Evolutionary conservation across 2,797 vertebrate genomes (phyloP).

Genomic region (Rhinoraja longicauda): DNA sequence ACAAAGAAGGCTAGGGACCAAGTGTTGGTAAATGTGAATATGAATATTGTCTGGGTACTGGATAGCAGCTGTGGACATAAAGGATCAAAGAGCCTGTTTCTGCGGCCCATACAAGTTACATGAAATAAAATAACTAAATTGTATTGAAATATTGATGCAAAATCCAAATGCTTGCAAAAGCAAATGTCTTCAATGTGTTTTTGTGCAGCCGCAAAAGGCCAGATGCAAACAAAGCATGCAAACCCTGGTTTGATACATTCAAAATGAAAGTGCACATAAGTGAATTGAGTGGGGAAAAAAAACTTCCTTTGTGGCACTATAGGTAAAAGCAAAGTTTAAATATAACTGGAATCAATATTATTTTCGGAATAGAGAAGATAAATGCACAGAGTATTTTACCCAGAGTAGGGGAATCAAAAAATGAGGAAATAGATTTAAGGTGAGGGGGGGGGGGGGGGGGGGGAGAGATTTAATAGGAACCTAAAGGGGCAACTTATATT

Average conservation of each 20-base stretch:
- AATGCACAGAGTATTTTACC: too few relatives aligned
- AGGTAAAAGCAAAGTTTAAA: neutral
- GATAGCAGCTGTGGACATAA: too few relatives aligned
- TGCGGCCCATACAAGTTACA: neutral
- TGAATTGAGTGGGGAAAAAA: too few relatives aligned
- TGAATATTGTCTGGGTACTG: too few relatives aligned
- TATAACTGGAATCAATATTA: neutral
- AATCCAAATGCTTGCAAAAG: constrained; percentile 9
- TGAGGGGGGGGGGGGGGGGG: too few relatives aligned
- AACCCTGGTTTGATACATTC: neutral
- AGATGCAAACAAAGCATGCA: neutral
- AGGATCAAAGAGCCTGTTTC: too few relatives aligned
- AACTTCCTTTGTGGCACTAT: neutral
- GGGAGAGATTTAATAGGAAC: too few relatives aligned
- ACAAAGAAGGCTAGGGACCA: too few relatives aligned
- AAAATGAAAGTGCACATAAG: neutral
- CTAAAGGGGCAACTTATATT: too few relatives aligned
- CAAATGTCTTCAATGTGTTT: neutral
- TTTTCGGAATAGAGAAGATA: neutral
- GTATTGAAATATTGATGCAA: neutral
- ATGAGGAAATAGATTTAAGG: too few relatives aligned
- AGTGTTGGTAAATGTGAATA: too few relatives aligned
- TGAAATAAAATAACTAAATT: neutral
- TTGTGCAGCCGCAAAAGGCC: neutral
- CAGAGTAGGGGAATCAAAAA: too few relatives aligned